A percentile compares a stretch with the other conserved stretches of the same genome.
Evolutionary conservation across 2,113 vertebrate genomes (phyloP).

Genomic region (Epinephelus lanceolatus): DNA sequence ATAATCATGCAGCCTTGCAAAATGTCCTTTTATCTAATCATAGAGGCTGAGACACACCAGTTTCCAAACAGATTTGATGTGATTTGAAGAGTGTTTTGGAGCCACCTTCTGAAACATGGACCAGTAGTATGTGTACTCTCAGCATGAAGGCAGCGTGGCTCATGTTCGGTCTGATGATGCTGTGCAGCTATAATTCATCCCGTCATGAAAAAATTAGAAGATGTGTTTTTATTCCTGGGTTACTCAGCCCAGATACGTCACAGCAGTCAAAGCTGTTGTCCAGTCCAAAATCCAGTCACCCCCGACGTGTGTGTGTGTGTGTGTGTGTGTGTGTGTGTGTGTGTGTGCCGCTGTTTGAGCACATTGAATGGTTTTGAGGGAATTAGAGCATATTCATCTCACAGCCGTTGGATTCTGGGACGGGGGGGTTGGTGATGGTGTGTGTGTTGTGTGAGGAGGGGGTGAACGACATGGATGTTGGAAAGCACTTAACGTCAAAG

Average conservation of each 20-base stretch:
- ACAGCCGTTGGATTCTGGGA: constrained; percentile 47
- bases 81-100: not conserved
- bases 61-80: not conserved
- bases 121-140: not conserved
- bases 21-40: not conserved
- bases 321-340: not conserved
- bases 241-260: constrained; percentile 7
- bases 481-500: constrained; percentile 39
- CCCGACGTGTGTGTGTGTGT: not conserved
- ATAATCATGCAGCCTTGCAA: not conserved
- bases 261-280: constrained; percentile 7
- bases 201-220: constrained; percentile 44
- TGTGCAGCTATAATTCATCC: constrained; percentile 36
- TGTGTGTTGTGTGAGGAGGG: not conserved
- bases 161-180: not conserved
- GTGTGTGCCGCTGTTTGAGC: constrained; percentile 21
- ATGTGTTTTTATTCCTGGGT: not conserved
- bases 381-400: constrained; percentile 70
- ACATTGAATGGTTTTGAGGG: constrained; percentile 42
- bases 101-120: not conserved
- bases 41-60: not conserved
- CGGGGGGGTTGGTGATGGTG: not conserved
- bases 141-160: not conserved
- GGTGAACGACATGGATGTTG: constrained; percentile 13
- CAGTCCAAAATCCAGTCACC: constrained; percentile 20